A percentile compares a stretch with the other conserved stretches of the same genome.
phyloP scores from a whole-genome alignment of 1,140 invertebrate species.

The Chironomus striatipennis region DNA sequence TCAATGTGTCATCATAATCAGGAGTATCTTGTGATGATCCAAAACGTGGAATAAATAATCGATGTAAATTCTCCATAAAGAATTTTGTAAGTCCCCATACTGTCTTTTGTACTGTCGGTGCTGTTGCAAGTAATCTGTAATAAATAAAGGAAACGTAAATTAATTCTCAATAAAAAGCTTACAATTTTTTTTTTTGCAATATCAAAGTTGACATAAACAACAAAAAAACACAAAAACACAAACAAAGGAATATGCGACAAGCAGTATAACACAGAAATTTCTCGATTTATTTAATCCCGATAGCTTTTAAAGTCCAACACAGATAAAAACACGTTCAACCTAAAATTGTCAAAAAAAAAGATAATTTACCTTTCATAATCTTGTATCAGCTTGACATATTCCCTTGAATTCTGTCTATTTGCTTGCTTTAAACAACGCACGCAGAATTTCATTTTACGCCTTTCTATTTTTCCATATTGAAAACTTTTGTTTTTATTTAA shows the following conservation, averaged over 20 bases:
- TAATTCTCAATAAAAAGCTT: not conserved
- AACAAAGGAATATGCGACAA: not conserved
- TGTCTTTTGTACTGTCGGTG: not conserved
- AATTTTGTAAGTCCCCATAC: conserved; percentile 15
- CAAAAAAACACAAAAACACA: too few species aligned
- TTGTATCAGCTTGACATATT: not conserved
- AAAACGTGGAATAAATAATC: not conserved
- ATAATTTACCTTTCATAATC: conserved; percentile 5
- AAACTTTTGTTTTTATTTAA: not conserved
- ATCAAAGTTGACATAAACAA: too few species aligned
- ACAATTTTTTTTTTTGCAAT: not conserved
- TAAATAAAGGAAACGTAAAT: not conserved
- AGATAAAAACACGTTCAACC: not conserved
- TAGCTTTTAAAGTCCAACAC: not conserved
- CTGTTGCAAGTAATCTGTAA: conserved; percentile 23
- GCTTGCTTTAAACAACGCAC: not conserved
- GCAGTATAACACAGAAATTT: not conserved
- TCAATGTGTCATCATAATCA: not conserved
- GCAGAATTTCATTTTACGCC: conserved; percentile 17
- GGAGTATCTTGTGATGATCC: not conserved
- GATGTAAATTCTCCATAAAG: not conserved
- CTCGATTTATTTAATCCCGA: not conserved
- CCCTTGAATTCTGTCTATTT: not conserved
- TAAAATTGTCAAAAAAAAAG: not conserved
- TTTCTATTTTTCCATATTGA: not conserved